phyloP scores from a whole-genome alignment of 2,113 vertebrate genomes.

The Heteronetta atricapilla region DNA sequence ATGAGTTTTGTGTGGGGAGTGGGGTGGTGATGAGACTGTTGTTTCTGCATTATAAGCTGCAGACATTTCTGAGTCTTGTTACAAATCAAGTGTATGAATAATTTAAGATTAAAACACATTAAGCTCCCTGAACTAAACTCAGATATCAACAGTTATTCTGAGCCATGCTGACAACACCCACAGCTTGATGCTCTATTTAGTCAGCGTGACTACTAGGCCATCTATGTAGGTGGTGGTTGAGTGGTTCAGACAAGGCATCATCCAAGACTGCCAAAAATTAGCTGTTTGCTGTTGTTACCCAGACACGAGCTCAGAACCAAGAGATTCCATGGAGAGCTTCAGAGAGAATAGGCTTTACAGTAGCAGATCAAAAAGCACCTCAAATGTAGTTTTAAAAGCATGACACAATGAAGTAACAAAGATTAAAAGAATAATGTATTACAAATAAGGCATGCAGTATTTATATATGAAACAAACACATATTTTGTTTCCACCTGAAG shows the following conservation, averaged over 20 bases:
- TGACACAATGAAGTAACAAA: neutral
- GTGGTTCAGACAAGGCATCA: constrained; percentile 17
- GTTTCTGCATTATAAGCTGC: neutral
- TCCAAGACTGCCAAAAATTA: constrained; percentile 5
- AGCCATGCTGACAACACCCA: neutral
- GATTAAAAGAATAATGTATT: neutral
- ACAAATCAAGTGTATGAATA: neutral
- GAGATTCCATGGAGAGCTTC: neutral
- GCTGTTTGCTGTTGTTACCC: neutral
- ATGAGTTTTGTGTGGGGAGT: neutral
- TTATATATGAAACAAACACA: neutral
- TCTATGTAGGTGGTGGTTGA: neutral
- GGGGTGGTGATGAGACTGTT: neutral
- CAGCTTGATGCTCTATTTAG: constrained; percentile 29
- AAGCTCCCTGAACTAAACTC: neutral
- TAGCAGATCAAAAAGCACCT: neutral
- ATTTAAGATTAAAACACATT: constrained; percentile 26
- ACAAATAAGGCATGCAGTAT: neutral
- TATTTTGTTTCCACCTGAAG: neutral
- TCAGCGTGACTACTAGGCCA: constrained; percentile 23
- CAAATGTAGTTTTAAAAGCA: neutral
- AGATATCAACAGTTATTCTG: constrained; percentile 1
- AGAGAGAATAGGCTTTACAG: neutral
- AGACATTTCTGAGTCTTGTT: neutral
- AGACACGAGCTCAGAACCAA: neutral